A percentile compares a stretch with the other conserved stretches of the same genome.
phyloP scores from a whole-genome alignment of 35 echinoderm and acorn worm genomes.

The Anneissia japonica region DNA sequence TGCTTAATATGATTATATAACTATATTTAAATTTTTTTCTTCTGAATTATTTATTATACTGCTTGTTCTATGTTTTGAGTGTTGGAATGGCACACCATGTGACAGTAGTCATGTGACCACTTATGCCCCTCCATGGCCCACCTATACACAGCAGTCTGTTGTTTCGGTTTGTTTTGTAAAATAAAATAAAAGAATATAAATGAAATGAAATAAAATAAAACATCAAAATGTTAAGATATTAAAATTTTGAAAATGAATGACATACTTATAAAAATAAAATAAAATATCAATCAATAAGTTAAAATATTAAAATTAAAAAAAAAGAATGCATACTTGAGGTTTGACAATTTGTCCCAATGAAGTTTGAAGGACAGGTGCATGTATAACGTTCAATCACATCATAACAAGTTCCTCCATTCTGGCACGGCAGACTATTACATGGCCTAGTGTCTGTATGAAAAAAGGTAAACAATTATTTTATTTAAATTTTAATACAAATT shows the following conservation, averaged over 20 bases:
- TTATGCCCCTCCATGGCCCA: no score
- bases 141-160: background rate
- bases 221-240: background rate
- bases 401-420: conserved; percentile 33
- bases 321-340: conserved; percentile 9
- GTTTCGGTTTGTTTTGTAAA: background rate
- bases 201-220: background rate
- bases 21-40: no score
- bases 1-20: no score
- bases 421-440: conserved; percentile 30
- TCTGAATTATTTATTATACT: no score
- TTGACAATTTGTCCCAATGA: conserved; percentile 30
- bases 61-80: no score
- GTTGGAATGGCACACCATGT: no score
- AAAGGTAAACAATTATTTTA: no score
- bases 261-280: no score
- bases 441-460: background rate
- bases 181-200: background rate
- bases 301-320: background rate
- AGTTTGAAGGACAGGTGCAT: conserved; percentile 25
- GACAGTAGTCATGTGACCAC: no score
- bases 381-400: conserved; percentile 19
- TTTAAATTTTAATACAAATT: no score
- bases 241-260: no score
- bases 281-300: background rate